Conservation (phyloP, 1,140 invertebrate genomes). For the Acyrthosiphon pisum region DNA sequence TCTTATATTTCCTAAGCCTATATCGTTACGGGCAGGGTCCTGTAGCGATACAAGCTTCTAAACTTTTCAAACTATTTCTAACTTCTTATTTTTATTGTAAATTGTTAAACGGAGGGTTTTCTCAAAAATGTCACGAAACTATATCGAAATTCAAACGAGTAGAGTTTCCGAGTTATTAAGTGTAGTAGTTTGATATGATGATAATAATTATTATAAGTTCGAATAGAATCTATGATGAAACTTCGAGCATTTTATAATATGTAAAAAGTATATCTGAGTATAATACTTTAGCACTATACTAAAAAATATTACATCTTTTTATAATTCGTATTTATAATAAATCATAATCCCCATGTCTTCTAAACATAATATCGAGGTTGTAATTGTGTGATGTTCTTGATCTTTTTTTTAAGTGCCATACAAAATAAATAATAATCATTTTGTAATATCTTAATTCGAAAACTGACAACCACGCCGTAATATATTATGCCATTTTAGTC, state of each 20-base stretch:
- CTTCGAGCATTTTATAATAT: not conserved
- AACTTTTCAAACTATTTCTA: not conserved
- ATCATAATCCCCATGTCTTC: not conserved
- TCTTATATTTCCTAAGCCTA: not conserved
- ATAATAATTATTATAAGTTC: not conserved
- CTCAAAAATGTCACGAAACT: not conserved
- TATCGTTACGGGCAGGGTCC: too few relatives aligned
- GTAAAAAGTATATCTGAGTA: not conserved
- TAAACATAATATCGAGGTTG: too few relatives aligned
- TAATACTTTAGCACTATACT: not conserved
- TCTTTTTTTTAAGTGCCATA: too few relatives aligned
- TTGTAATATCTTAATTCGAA: not conserved
- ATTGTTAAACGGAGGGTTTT: not conserved
- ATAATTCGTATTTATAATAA: not conserved
- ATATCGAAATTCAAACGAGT: not conserved
- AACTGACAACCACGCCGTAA: not conserved
- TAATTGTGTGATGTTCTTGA: too few relatives aligned
- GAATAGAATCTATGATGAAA: not conserved
- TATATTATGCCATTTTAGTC: not conserved
- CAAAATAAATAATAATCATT: too few relatives aligned
- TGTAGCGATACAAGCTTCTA: not conserved
- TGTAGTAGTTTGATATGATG: not conserved
- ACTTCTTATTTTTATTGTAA: not conserved
- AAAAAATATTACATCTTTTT: not conserved
- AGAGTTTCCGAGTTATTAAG: not conserved